These are phyloP conservation scores for Matsumurasca onukii DNA, from an alignment of 1,140 invertebrate genomes.

Conservation along the genomic window DNA sequence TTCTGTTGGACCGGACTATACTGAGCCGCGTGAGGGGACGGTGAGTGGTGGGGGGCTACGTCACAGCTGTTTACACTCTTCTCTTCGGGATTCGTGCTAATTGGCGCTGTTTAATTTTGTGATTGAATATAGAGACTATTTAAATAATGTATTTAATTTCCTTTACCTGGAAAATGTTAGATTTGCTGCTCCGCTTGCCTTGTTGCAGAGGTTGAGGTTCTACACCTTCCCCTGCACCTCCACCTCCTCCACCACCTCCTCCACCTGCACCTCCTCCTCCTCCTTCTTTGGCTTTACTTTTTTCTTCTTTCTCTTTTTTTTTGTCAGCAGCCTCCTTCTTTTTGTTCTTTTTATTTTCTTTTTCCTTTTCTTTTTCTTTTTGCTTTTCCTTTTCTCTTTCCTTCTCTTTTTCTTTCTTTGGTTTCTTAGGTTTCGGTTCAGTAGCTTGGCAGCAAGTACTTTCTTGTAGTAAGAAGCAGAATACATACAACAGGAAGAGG, in stretches of 20 bases:
- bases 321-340: constrained; percentile 39
- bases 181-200: constrained; percentile 36
- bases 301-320: constrained; percentile 35
- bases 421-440: constrained; percentile 65
- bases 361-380: constrained; percentile 45
- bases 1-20: no score
- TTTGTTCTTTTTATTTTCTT: constrained; percentile 40
- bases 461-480: constrained; percentile 94
- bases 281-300: constrained; percentile 28
- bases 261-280: constrained; percentile 19
- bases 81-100: no score
- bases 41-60: no score
- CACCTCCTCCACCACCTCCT: neutral
- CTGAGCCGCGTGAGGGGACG: no score
- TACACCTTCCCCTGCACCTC: constrained; percentile 13
- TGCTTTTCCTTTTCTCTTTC: constrained; percentile 53
- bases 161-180: constrained; percentile 43
- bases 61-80: no score
- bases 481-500: constrained; percentile 93
- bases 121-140: no score
- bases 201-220: constrained; percentile 32
- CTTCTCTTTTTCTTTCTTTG: constrained; percentile 61
- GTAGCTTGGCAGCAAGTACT: constrained; percentile 75
- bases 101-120: no score
- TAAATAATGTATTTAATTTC: no score